These are phyloP conservation scores for Maconellicoccus hirsutus DNA, from an alignment of 1,140 invertebrate species.

Conservation along the genomic window DNA sequence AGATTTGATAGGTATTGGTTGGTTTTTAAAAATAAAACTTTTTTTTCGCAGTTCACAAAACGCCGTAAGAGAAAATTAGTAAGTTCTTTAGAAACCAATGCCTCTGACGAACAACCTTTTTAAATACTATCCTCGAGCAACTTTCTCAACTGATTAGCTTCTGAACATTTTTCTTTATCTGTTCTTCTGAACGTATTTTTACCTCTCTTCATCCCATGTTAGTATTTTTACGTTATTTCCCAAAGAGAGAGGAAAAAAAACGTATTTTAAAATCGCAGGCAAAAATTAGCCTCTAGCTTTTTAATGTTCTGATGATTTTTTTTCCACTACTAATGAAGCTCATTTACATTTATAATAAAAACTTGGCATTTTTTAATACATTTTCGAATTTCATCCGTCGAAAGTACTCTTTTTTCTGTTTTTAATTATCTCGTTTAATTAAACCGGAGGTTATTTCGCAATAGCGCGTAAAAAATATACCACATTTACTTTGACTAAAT, in stretches of 20 bases:
- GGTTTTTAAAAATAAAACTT: background rate
- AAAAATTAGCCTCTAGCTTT: background rate
- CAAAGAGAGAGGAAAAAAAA: background rate
- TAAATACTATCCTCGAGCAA: background rate
- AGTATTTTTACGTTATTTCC: too few species aligned
- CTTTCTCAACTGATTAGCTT: background rate
- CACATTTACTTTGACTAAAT: background rate
- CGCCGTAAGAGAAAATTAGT: background rate
- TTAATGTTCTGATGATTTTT: conserved; percentile 5
- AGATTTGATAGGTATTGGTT: background rate
- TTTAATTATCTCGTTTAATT: conserved; percentile 10
- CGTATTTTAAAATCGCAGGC: background rate
- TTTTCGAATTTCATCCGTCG: conserved; percentile 2
- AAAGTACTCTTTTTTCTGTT: background rate
- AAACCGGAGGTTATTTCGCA: background rate
- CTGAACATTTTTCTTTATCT: background rate
- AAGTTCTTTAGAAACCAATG: background rate
- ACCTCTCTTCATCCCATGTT: too few species aligned
- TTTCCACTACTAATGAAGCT: background rate
- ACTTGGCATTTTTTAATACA: background rate
- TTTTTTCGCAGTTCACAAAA: background rate
- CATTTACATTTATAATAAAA: conserved; percentile 6
- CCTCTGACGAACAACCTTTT: background rate
- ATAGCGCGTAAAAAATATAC: background rate
- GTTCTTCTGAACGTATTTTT: too few species aligned